Percentiles rank a stretch among this genome's conserved stretches.
These are phyloP conservation scores for Orthosia cruda DNA, from an alignment of 2,888 invertebrate genomes.

Conservation along the genomic window DNA sequence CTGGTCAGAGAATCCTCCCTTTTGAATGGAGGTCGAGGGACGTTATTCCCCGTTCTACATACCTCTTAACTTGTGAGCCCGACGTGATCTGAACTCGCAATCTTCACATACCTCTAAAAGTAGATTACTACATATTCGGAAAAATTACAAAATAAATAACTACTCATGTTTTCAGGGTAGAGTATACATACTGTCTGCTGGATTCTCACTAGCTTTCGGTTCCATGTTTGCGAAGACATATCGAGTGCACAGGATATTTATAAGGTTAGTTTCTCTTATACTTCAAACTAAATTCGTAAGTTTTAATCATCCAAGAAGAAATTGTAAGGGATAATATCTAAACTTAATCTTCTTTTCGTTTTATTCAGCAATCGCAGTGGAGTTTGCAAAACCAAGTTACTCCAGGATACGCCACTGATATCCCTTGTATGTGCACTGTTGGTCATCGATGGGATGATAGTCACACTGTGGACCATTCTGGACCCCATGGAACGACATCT, in stretches of 20 bases:
- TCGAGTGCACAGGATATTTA: slow-evolving; percentile 97
- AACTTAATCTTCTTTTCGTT: not conserved
- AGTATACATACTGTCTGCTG: slow-evolving; percentile 97
- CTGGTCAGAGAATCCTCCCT: too few species aligned
- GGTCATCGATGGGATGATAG: slow-evolving; percentile 96
- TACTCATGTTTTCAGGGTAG: slow-evolving; percentile 93
- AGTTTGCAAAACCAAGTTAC: slow-evolving; percentile 97
- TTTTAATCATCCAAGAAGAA: too few species aligned
- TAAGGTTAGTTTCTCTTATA: slow-evolving; percentile 84
- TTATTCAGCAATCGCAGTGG: slow-evolving; percentile 94
- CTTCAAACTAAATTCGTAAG: too few species aligned
- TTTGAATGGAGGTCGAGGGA: too few species aligned
- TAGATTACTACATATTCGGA: too few species aligned
- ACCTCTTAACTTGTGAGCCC: too few species aligned
- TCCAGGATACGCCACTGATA: slow-evolving; percentile 97
- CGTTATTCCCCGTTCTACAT: too few species aligned
- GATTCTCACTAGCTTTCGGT: slow-evolving; percentile 98
- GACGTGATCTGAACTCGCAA: too few species aligned
- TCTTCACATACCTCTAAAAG: too few species aligned
- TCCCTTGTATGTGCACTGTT: slow-evolving; percentile 96
- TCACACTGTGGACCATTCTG: slow-evolving; percentile 96
- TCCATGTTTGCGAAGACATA: slow-evolving; percentile 99
- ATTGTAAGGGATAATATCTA: not conserved
- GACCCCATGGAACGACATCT: slow-evolving; percentile 97
- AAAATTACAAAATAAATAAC: too few species aligned